These are phyloP conservation scores for Pseudocheirus occidentalis DNA, from an alignment of 2,797 vertebrate genomes.

Conservation along the genomic window DNA sequence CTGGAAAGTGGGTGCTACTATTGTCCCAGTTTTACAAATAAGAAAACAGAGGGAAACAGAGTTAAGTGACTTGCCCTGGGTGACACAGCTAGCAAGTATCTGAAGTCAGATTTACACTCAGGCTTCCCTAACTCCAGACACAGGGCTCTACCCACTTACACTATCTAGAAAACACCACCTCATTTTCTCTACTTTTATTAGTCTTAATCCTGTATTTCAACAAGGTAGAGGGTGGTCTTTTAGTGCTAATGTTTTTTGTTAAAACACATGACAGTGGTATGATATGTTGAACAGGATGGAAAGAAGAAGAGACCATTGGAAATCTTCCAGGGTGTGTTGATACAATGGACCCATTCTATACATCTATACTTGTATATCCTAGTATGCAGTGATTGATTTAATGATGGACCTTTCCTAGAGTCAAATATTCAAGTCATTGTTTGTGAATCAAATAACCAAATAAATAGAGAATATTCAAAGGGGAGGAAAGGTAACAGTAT, in stretches of 20 bases:
- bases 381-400: not conserved
- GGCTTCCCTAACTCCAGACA: not conserved
- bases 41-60: not conserved
- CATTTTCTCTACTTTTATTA: not conserved
- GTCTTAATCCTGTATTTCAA: not conserved
- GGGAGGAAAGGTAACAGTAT: not conserved
- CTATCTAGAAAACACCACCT: not conserved
- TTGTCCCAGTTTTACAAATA: not conserved
- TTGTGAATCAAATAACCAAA: not conserved
- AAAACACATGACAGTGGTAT: not conserved
- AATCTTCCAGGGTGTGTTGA: not conserved
- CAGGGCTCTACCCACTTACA: not conserved
- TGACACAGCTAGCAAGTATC: not conserved
- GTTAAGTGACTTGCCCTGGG: not conserved
- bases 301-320: not conserved
- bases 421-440: not conserved
- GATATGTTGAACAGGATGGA: not conserved
- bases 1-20: not conserved
- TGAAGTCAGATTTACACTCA: not conserved
- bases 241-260: not conserved
- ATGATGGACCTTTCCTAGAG: not conserved
- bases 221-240: not conserved
- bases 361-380: not conserved
- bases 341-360: not conserved
- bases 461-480: not conserved